Evolutionary conservation across 92 coral and sea anemone genomes (phyloP).

Genomic region (Umimayanthus chanpuru): DNA sequence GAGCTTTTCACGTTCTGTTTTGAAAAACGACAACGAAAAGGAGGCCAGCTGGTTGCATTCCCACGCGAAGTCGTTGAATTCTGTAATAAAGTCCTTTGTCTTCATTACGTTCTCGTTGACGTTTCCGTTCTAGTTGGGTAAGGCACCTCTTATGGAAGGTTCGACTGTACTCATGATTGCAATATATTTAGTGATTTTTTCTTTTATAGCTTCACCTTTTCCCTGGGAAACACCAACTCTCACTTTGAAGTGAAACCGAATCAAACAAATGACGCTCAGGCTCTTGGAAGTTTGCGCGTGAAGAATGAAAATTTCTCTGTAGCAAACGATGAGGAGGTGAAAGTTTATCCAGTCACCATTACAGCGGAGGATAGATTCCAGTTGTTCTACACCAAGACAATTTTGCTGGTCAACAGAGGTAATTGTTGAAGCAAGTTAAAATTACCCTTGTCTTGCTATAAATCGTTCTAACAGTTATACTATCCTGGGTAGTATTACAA

Average conservation of each 20-base stretch:
- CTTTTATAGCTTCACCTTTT: conserved; percentile 24
- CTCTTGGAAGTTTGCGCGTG: conserved; percentile 10
- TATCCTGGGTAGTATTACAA: too few relatives aligned
- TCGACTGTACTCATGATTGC: background rate
- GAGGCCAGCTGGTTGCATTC: too few relatives aligned
- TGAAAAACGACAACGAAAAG: too few relatives aligned
- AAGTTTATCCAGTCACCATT: conserved; percentile 39
- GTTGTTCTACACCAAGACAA: conserved; percentile 29
- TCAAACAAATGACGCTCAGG: background rate
- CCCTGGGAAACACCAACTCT: background rate
- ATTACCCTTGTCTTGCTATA: background rate
- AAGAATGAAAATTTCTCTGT: conserved; percentile 22
- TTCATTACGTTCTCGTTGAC: too few relatives aligned
- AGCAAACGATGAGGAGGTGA: background rate
- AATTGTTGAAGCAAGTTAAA: background rate
- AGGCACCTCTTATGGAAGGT: too few relatives aligned
- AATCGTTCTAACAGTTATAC: background rate
- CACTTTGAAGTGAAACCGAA: conserved; percentile 37
- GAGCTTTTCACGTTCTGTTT: too few relatives aligned
- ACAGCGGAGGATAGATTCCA: conserved; percentile 28
- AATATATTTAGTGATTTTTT: background rate
- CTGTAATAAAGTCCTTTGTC: too few relatives aligned
- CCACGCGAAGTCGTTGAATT: too few relatives aligned
- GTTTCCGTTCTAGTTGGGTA: too few relatives aligned
- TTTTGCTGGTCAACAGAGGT: conserved; percentile 37